A percentile compares a stretch with the other conserved stretches of the same genome.
phyloP scores from a whole-genome alignment of 2,888 invertebrate species.

The Sylvicola fuscatus region DNA sequence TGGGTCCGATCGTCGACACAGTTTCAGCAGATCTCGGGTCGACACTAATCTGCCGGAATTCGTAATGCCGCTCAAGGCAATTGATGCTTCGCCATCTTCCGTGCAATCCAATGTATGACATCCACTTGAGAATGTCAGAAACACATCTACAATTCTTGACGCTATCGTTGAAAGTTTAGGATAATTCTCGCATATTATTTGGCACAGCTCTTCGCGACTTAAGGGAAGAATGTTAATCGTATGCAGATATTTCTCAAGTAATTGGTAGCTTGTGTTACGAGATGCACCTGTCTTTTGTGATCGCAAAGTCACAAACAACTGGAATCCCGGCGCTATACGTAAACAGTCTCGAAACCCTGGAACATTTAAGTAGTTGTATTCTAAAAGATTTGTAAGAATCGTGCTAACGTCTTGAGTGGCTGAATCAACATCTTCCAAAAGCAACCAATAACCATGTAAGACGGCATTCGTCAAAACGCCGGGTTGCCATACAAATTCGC shows the following conservation, averaged over 20 bases:
- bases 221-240: conserved; percentile 66
- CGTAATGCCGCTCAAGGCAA: conserved; percentile 4
- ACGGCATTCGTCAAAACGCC: conserved; percentile 88
- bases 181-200: conserved; percentile 46
- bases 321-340: conserved; percentile 65
- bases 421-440: conserved; percentile 88
- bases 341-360: conserved; percentile 77
- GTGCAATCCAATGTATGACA: conserved; percentile 30
- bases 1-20: conserved; percentile 59
- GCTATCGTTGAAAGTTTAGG: conserved; percentile 51
- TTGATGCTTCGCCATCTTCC: conserved; percentile 12
- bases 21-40: conserved; percentile 78
- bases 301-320: conserved; percentile 81
- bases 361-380: conserved; percentile 60
- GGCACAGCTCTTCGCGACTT: conserved; percentile 48
- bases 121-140: conserved; percentile 56
- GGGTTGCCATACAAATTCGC: conserved; percentile 92
- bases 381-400: conserved; percentile 63
- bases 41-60: conserved; percentile 43
- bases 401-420: conserved; percentile 88
- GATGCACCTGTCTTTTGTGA: conserved; percentile 20
- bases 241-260: conserved; percentile 65
- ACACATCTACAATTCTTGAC: conserved; percentile 61
- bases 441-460: conserved; percentile 68
- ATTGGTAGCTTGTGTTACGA: conserved; percentile 38